Percentiles rank a stretch among this genome's conserved stretches.
Conservation (phyloP, 2,888 invertebrate species). For the Branchipolynoe longqiensis region DNA sequence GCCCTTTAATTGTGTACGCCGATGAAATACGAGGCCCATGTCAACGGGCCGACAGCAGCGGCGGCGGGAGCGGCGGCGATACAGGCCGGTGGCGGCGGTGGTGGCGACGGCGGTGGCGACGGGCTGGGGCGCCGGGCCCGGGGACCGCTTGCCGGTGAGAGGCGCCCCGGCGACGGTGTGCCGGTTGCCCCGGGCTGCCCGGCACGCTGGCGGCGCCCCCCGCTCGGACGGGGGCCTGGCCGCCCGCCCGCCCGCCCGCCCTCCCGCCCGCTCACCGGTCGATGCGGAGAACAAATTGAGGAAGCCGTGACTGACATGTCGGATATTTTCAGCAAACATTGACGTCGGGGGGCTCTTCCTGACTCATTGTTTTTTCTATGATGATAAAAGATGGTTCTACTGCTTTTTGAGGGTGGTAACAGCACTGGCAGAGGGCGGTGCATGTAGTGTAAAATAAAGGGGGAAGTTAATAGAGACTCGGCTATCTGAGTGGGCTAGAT, state of each 20-base stretch:
- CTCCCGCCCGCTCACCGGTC: not conserved
- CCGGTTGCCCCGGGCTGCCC: not conserved
- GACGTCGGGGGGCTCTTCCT: constrained; percentile 27
- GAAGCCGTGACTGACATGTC: constrained; percentile 47
- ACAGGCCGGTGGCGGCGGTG: not conserved
- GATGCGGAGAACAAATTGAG: constrained; percentile 40
- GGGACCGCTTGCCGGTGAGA: not conserved
- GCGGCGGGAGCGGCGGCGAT: not conserved
- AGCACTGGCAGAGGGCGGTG: too few species aligned
- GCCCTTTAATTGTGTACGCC: constrained; percentile 39
- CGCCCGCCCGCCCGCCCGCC: not conserved
- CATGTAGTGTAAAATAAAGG: too few species aligned
- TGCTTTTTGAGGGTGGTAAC: not conserved
- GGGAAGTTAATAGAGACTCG: not conserved
- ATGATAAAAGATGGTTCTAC: not conserved
- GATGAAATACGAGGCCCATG: constrained; percentile 9
- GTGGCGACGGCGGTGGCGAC: too few species aligned
- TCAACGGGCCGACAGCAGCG: constrained; percentile 27
- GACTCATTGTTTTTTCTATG: constrained; percentile 45
- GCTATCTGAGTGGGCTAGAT: too few species aligned
- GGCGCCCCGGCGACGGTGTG: not conserved
- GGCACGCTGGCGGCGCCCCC: not conserved
- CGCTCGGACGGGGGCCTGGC: not conserved
- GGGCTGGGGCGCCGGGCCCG: too few species aligned
- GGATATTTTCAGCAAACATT: constrained; percentile 43